A percentile compares a stretch with the other conserved stretches of the same genome.
Conservation (phyloP, 2,797 vertebrate species). For the Ptychadena robeensis region DNA sequence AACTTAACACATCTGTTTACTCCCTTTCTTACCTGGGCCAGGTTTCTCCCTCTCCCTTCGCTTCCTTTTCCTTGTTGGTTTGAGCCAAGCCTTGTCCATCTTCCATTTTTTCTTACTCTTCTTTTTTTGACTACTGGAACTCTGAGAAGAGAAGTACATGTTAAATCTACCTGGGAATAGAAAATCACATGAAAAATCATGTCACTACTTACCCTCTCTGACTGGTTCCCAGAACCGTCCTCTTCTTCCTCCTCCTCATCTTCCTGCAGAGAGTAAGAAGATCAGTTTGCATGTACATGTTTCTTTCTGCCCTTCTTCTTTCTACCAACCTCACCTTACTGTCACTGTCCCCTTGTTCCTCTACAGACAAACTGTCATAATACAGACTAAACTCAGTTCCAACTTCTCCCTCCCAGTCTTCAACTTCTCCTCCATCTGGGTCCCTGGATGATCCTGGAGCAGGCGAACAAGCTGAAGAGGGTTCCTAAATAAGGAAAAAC, state of each 20-base stretch:
- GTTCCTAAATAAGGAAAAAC: not conserved
- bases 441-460: constrained; percentile 33
- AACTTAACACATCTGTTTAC: too few species aligned
- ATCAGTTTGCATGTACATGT: not conserved
- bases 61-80: constrained; percentile 75
- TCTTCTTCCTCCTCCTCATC: constrained; percentile 66
- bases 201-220: constrained; percentile 77
- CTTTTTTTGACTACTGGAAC: constrained; percentile 70
- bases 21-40: constrained; percentile 64
- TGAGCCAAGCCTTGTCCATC: constrained; percentile 78
- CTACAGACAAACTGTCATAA: constrained; percentile 76
- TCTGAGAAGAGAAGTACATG: constrained; percentile 66
- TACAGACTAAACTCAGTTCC: constrained; percentile 75
- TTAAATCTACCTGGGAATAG: too few species aligned
- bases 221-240: constrained; percentile 74
- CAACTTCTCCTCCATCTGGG: constrained; percentile 66
- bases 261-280: constrained; percentile 21
- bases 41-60: constrained; percentile 72
- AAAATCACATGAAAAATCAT: not conserved
- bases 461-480: constrained; percentile 1
- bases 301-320: too few species aligned
- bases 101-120: constrained; percentile 74
- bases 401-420: constrained; percentile 77
- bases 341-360: constrained; percentile 78
- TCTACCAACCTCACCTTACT: constrained; percentile 75